These are phyloP conservation scores for Tanaodytes sp. DNA, from an alignment of 2,888 invertebrate species.

Conservation along the genomic window DNA sequence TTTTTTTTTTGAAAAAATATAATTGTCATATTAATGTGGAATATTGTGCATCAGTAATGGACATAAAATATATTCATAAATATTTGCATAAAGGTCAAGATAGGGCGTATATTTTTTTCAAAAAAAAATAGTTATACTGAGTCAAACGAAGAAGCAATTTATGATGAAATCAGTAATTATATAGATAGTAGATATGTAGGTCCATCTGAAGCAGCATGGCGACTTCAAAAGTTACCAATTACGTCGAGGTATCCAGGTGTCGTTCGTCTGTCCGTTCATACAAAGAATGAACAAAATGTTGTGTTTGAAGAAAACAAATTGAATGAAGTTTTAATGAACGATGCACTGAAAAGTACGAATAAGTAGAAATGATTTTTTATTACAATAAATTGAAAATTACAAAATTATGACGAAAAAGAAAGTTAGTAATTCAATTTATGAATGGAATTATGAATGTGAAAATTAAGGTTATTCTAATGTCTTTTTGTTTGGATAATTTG, in stretches of 20 bases:
- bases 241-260: constrained; percentile 41
- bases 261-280: constrained; percentile 40
- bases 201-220: constrained; percentile 51
- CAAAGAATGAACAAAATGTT: constrained; percentile 41
- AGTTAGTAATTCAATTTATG: too few species aligned
- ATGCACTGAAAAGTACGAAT: too few species aligned
- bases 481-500: too few species aligned
- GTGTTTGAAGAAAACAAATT: constrained; percentile 21
- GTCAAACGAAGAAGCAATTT: not conserved
- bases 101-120: not conserved
- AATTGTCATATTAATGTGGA: constrained; percentile 1
- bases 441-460: too few species aligned
- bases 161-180: constrained; percentile 21
- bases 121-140: constrained; percentile 4
- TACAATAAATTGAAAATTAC: too few species aligned
- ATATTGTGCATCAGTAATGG: constrained; percentile 1
- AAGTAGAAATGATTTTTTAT: too few species aligned
- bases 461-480: too few species aligned
- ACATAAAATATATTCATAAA: too few species aligned
- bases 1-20: constrained; percentile 6
- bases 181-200: constrained; percentile 45
- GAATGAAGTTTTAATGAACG: constrained; percentile 15
- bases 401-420: too few species aligned
- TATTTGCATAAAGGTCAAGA: too few species aligned
- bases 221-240: constrained; percentile 45